Conservation (phyloP, 2,113 vertebrate genomes). For the Thamnophis sirtalis region DNA sequence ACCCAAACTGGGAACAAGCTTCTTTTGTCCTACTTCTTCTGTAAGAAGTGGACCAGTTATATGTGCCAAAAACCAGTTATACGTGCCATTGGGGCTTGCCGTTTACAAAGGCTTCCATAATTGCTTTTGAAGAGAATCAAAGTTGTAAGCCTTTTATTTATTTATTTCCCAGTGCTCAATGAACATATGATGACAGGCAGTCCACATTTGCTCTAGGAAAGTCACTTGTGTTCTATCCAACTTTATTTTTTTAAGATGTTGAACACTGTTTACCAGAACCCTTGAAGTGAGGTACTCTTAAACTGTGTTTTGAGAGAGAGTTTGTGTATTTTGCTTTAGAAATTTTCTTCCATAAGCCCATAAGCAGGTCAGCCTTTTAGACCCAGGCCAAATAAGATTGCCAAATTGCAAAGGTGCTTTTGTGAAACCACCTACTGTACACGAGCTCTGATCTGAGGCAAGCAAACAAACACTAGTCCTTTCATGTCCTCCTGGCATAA, state of each 20-base stretch:
- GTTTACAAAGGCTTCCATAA: neutral
- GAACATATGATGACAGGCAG: neutral
- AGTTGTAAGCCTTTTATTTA: neutral
- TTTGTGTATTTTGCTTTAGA: constrained; percentile 1
- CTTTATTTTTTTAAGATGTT: neutral
- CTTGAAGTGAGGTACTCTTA: neutral
- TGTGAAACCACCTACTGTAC: constrained; percentile 44
- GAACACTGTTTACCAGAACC: neutral
- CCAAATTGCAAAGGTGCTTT: constrained; percentile 42
- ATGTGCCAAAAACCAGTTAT: neutral
- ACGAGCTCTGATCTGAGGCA: neutral
- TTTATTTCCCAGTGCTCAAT: neutral
- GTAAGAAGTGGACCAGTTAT: neutral
- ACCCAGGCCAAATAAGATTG: constrained; percentile 20
- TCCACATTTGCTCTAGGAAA: neutral
- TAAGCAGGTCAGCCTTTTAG: constrained; percentile 33
- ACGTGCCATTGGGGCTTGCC: neutral
- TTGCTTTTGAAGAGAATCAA: neutral
- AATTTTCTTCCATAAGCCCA: constrained; percentile 24
- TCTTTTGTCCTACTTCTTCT: neutral
- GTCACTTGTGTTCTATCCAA: neutral
- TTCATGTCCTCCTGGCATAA: constrained; percentile 10
- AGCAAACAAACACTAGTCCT: constrained; percentile 15
- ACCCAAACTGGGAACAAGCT: too few relatives aligned
- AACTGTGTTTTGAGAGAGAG: neutral